Base-by-base conservation (phyloP, 2,797 vertebrate genomes). In the Erpetoichthys calabaricus region DNA sequence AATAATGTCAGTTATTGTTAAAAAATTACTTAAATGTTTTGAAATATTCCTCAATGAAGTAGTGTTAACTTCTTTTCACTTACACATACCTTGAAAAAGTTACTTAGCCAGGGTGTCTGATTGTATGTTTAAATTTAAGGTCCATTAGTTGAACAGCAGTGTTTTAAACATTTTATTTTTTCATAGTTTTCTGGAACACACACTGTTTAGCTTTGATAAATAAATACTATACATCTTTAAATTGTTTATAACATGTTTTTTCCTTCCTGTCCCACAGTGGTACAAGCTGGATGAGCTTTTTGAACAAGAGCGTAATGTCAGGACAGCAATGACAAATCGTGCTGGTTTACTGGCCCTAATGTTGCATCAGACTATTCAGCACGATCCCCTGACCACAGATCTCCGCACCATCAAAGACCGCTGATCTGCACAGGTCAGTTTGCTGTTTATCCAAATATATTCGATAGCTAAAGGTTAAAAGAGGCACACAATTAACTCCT, bases 241-340 rank as follows among this genome's bases (percentile, higher is more conserved):
- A n/a, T 0, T 8, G 9, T 8, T 43, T 42, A 8, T 42, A 8
- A n/a, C 44, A 25, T 25, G 25, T 25, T 25, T 25, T 25, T 25
- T 51, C 42, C 9, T 4, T n/a, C 3, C 7, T 25, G 5, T 58
- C 56, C 47, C 50, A 46, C 78, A 97, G 92, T 97, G 92, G 92
- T 97, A 97, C 80, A 97, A 97, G 66, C 68, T 97, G 78, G 92
- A 97, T 0, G 92, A 97, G 75, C 83, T 97, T 1, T 97, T 97
- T 66, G 92, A 97, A 67, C 92, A 97, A 71, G 92, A 97, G 66
- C 86, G 92, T 2, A 97, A 97, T 0, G 92, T 95, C 3, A 84
- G 93, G 64, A 92, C 90, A 10, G 93, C 93, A 2, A 95, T 95
- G 93, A 94, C 93, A 10, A 95, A 95, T 77, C 82, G 92, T n/a